Percentiles rank a stretch among this genome's conserved stretches.
Evolutionary conservation across 2,888 invertebrate genomes (phyloP).

Genomic region (Eumacrocentrus americanus): DNA sequence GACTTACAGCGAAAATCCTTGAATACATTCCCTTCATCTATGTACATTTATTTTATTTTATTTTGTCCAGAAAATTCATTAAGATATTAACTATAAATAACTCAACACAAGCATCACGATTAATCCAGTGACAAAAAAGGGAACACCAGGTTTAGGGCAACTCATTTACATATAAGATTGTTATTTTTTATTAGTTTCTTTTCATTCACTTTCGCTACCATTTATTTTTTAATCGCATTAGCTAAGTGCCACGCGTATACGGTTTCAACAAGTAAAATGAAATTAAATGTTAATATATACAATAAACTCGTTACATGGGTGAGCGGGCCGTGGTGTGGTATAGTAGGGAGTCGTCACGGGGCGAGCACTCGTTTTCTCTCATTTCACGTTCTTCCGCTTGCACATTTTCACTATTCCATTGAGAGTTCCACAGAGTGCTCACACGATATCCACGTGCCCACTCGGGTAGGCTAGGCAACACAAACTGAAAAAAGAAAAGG

Average conservation of each 20-base stretch:
- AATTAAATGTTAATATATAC: conserved; percentile 48
- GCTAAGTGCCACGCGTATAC: conserved; percentile 34
- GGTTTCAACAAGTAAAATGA: conserved; percentile 30
- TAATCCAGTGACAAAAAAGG: neutral
- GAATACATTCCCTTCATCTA: neutral
- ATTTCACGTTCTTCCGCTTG: conserved; percentile 6
- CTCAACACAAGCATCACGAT: neutral
- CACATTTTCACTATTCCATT: conserved; percentile 3
- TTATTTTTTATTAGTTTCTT: conserved; percentile 22
- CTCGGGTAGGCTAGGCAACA: conserved; percentile 50
- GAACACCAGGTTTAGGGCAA: neutral
- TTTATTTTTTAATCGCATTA: conserved; percentile 31
- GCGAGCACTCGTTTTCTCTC: neutral
- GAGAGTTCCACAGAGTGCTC: neutral
- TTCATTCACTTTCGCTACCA: conserved; percentile 15
- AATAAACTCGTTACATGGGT: conserved; percentile 41
- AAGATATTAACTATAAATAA: neutral
- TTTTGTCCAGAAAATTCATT: neutral
- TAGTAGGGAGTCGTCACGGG: neutral
- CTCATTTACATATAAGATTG: too few species aligned
- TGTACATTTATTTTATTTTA: neutral
- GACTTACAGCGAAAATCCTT: neutral
- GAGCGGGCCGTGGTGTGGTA: conserved; percentile 25
- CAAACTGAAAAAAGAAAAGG: conserved; percentile 40
- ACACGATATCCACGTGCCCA: conserved; percentile 39